These are phyloP conservation scores for Eupithecia inturbata DNA, from an alignment of 2,888 invertebrate genomes.

Conservation along the genomic window DNA sequence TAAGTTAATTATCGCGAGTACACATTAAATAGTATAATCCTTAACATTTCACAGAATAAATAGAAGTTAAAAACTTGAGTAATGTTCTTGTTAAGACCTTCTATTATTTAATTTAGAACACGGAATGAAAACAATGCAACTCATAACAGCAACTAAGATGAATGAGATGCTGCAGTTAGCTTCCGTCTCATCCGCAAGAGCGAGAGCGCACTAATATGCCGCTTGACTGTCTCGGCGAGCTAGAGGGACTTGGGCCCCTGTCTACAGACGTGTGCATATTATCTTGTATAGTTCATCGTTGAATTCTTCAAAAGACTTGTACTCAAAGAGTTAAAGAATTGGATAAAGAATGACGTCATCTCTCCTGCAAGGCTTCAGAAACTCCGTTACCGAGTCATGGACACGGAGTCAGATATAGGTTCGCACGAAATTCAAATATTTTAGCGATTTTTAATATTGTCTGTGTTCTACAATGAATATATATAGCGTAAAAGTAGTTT, in stretches of 20 bases:
- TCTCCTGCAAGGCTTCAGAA: too few relatives aligned
- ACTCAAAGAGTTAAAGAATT: too few relatives aligned
- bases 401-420: too few relatives aligned
- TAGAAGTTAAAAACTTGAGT: background rate
- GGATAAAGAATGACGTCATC: too few relatives aligned
- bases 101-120: background rate
- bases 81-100: background rate
- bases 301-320: background rate
- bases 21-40: background rate
- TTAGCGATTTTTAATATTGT: too few relatives aligned
- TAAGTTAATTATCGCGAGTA: too few relatives aligned
- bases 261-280: background rate
- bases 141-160: conserved; percentile 23
- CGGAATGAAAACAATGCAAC: conserved; percentile 1
- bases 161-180: conserved; percentile 12
- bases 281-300: background rate
- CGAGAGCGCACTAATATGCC: conserved; percentile 8
- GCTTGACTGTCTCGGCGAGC: background rate
- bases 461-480: too few relatives aligned
- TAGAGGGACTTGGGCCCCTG: background rate
- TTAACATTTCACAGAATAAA: background rate
- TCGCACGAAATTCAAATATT: too few relatives aligned
- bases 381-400: too few relatives aligned
- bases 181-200: conserved; percentile 10
- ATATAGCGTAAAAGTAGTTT: too few relatives aligned